Base-by-base conservation (phyloP, 1,140 invertebrate genomes). In the Aphelinus certus region DNA sequence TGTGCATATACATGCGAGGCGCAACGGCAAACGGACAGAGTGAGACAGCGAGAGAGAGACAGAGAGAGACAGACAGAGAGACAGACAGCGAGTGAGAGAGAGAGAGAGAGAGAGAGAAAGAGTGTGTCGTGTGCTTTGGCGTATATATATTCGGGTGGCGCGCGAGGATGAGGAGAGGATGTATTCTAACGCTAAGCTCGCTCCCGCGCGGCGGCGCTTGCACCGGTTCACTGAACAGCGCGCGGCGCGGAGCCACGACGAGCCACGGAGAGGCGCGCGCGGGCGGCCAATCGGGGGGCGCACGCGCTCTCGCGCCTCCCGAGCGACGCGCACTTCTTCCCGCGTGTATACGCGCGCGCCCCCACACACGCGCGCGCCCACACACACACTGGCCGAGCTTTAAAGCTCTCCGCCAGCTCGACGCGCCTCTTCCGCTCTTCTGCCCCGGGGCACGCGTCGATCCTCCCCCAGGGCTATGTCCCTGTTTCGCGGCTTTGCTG, bases 181-280 rank as follows among this genome's bases (percentile, higher is more conserved):
- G 26, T 26, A 26, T 26, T 26, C 26, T 26, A 26, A 26, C 26
- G 26, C 26, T 26, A 26, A 26, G 26, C 26, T 26, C 26, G 26
- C 53, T 49, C 49, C 61, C 56, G 73, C 76, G 76, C 58, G 66
- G 73, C 77, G 72, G 77, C 73, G 73, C 77, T 78, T 73, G 69
- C 77, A 78, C 77, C 77, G 77, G 77, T 74, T 78, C 77, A 78
- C 77, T 78, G 77, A 78, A 64, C 76, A 77, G 71, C 62, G 61
- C 64, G 43, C 55, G 66, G 73, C 69, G 58, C 61, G 57, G 51
- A 48, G 63, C 70, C 49, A 72, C 46, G 51, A 51, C 58, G 58
- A 62, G 70, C 49, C 70, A 60, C 61, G 57, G 63, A 55, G 48
- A 26, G 26, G 26, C 26, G 26, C 26, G 26, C 26, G 26, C 26